Evolutionary conservation across 2,113 vertebrate species (phyloP).

Genomic region (Rhineura floridana): DNA sequence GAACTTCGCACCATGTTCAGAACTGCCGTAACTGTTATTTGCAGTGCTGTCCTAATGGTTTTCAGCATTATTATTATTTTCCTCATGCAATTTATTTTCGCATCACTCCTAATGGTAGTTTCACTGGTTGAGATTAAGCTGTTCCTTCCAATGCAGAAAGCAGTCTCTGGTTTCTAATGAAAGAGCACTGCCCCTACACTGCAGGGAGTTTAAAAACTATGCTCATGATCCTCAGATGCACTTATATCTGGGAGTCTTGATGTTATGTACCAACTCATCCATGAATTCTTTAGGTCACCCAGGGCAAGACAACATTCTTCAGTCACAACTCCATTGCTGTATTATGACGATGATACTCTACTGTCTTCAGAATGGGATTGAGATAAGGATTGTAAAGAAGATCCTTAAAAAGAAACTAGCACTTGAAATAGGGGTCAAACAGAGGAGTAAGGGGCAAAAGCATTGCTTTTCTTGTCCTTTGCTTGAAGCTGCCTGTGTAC

Average conservation of each 20-base stretch:
- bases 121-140: background rate
- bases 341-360: slow-evolving; percentile 1
- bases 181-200: background rate
- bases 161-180: background rate
- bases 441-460: background rate
- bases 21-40: background rate
- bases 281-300: background rate
- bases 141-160: background rate
- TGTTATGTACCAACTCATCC: background rate
- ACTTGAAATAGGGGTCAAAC: background rate
- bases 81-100: background rate
- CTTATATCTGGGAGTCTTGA: background rate
- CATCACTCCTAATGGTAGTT: background rate
- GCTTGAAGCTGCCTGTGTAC: background rate
- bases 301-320: background rate
- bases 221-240: no score
- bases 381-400: slow-evolving; percentile 3
- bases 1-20: background rate
- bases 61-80: background rate
- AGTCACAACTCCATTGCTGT: background rate
- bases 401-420: background rate
- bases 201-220: background rate
- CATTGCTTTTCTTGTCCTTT: background rate
- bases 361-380: background rate
- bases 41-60: background rate